Percentiles rank a stretch among this genome's conserved stretches.
Evolutionary conservation across 35 echinoderm and acorn worm genomes (phyloP).

Genomic region (Lytechinus variegatus): DNA sequence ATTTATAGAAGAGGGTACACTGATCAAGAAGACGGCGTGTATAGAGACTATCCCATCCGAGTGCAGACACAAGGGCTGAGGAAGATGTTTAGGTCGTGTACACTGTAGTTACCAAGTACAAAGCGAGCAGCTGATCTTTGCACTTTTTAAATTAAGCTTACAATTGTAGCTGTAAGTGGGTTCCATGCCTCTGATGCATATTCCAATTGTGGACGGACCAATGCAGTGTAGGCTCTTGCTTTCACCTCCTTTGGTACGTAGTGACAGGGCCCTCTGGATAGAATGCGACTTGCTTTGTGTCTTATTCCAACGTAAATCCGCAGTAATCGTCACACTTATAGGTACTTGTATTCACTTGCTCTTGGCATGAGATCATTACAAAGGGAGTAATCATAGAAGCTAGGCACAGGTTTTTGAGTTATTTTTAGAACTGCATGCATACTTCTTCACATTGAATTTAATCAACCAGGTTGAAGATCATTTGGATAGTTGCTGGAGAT

Average conservation of each 20-base stretch:
- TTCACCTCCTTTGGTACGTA: slow-evolving; percentile 45
- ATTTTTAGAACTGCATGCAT: slow-evolving; percentile 47
- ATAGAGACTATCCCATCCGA: too few species aligned
- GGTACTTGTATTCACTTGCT: slow-evolving; percentile 52
- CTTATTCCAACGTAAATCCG: neutral
- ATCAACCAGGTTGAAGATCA: slow-evolving; percentile 59
- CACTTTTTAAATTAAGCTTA: too few species aligned
- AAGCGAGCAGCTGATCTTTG: too few species aligned
- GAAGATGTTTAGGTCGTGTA: too few species aligned
- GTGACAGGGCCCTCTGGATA: slow-evolving; percentile 29
- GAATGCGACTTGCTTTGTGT: slow-evolving; percentile 47
- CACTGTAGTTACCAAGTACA: too few species aligned
- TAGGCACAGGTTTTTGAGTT: slow-evolving; percentile 47
- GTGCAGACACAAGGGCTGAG: too few species aligned
- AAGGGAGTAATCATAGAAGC: neutral
- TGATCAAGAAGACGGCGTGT: too few species aligned
- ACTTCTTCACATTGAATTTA: slow-evolving; percentile 61
- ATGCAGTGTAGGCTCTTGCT: slow-evolving; percentile 22
- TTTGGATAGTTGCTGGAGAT: slow-evolving; percentile 42
- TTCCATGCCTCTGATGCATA: neutral
- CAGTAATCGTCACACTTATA: slow-evolving; percentile 53
- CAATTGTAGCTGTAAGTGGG: too few species aligned
- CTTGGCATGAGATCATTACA: slow-evolving; percentile 21
- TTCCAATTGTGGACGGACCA: slow-evolving; percentile 49
- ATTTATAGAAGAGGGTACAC: too few species aligned